Percentiles rank a stretch among this genome's conserved stretches.
These are phyloP conservation scores for Phragmatobia fuliginosa DNA, from an alignment of 2,888 invertebrate genomes.

Conservation along the genomic window DNA sequence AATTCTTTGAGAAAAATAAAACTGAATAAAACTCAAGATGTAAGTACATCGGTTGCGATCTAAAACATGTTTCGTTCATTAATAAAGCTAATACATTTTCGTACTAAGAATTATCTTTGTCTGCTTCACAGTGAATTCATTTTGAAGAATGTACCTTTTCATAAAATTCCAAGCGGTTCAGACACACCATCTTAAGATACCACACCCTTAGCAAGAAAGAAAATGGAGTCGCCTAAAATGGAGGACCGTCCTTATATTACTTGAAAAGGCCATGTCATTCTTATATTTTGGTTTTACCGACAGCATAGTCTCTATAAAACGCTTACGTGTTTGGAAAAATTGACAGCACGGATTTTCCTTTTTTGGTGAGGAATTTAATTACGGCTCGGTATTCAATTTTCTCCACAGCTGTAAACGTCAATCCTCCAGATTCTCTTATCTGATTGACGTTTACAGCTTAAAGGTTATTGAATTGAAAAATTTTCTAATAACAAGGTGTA, in stretches of 20 bases:
- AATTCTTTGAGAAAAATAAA: no score
- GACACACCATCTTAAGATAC: not conserved
- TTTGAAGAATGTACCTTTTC: not conserved
- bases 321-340: not conserved
- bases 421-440: not conserved
- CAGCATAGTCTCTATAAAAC: not conserved
- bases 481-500: not conserved
- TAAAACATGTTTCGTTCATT: not conserved
- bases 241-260: not conserved
- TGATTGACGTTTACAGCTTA: not conserved
- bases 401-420: not conserved
- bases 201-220: not conserved
- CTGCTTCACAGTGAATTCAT: not conserved
- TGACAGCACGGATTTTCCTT: not conserved
- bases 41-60: no score
- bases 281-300: not conserved
- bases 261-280: constrained; percentile 1
- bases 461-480: not conserved
- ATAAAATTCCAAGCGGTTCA: not conserved
- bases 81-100: not conserved
- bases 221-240: not conserved
- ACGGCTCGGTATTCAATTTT: not conserved
- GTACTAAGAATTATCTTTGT: not conserved
- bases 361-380: constrained; percentile 1
- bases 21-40: no score